Percentiles rank a stretch among this genome's conserved stretches.
Conservation (phyloP, 1,140 invertebrate genomes). For the Leptonema lineaticorne region DNA sequence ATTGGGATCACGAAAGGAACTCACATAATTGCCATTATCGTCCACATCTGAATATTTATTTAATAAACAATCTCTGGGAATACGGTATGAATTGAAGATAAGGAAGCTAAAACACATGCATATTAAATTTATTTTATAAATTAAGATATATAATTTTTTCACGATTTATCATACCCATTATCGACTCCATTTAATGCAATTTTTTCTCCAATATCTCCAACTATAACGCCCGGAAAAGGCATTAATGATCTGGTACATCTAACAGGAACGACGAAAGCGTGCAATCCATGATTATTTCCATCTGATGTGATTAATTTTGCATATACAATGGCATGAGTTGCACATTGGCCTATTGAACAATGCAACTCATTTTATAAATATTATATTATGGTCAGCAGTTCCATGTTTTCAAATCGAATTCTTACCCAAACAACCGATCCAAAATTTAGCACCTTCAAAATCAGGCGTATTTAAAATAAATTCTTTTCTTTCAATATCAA, state of each 20-base stretch:
- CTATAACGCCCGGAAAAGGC: slow-evolving; percentile 67
- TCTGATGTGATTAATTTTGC: slow-evolving; percentile 81
- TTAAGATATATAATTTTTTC: no score
- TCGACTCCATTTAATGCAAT: slow-evolving; percentile 75
- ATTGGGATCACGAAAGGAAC: slow-evolving; percentile 70
- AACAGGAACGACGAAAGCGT: slow-evolving; percentile 74
- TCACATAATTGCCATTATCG: slow-evolving; percentile 76
- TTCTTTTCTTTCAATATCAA: slow-evolving; percentile 68
- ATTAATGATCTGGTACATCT: slow-evolving; percentile 65
- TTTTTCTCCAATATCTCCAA: slow-evolving; percentile 78
- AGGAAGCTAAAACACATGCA: slow-evolving; percentile 61
- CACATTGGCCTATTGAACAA: slow-evolving; percentile 67
- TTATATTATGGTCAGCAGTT: no score
- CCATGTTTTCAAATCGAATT: neutral
- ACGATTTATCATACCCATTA: slow-evolving; percentile 65
- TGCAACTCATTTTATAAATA: neutral
- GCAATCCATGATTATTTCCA: slow-evolving; percentile 68
- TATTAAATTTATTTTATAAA: no score
- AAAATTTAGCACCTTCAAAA: slow-evolving; percentile 85
- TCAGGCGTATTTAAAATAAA: slow-evolving; percentile 82
- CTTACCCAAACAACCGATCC: slow-evolving; percentile 68
- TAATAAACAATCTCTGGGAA: slow-evolving; percentile 76
- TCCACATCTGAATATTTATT: slow-evolving; percentile 87
- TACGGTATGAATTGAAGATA: slow-evolving; percentile 80
- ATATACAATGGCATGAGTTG: slow-evolving; percentile 83